phyloP scores from a whole-genome alignment of 2,888 invertebrate species.

The Elysia crispata region DNA sequence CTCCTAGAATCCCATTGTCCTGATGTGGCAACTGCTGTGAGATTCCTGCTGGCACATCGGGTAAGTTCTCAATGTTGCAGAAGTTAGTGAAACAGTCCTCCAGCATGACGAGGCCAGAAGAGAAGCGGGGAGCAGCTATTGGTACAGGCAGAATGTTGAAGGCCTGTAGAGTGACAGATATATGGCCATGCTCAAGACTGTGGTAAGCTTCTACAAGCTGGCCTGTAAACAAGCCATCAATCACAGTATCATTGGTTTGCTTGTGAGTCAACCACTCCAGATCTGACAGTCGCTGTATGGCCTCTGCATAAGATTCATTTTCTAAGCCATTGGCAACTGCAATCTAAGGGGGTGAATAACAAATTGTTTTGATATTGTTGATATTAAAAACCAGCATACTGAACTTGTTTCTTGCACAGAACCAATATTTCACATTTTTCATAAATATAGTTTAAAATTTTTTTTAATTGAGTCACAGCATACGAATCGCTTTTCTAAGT shows the following conservation, averaged over 20 bases:
- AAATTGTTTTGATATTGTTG: too few relatives aligned
- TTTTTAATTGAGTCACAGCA: too few relatives aligned
- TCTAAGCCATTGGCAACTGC: slow-evolving; percentile 70
- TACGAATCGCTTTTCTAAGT: too few relatives aligned
- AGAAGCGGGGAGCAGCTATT: slow-evolving; percentile 63
- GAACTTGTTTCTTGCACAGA: too few relatives aligned
- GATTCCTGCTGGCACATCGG: slow-evolving; percentile 49
- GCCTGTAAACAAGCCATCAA: slow-evolving; percentile 74
- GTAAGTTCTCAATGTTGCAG: slow-evolving; percentile 70
- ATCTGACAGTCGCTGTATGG: slow-evolving; percentile 74
- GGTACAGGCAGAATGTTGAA: slow-evolving; percentile 75
- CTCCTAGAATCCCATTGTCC: not conserved
- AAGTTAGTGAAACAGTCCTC: slow-evolving; percentile 74
- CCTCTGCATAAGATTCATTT: slow-evolving; percentile 72
- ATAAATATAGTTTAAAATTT: too few relatives aligned
- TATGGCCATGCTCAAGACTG: slow-evolving; percentile 68
- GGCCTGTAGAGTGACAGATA: slow-evolving; percentile 72
- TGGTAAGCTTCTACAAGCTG: slow-evolving; percentile 74
- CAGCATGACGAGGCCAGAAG: slow-evolving; percentile 68
- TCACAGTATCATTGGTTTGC: slow-evolving; percentile 67
- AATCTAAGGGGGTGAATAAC: slow-evolving; percentile 65
- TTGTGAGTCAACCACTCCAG: slow-evolving; percentile 76
- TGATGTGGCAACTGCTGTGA: not conserved
- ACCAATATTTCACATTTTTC: too few relatives aligned
- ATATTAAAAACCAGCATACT: too few relatives aligned